Percentiles rank a stretch among this genome's conserved stretches.
Conservation (phyloP, 2,797 vertebrate genomes). For the Florisuga fusca region DNA sequence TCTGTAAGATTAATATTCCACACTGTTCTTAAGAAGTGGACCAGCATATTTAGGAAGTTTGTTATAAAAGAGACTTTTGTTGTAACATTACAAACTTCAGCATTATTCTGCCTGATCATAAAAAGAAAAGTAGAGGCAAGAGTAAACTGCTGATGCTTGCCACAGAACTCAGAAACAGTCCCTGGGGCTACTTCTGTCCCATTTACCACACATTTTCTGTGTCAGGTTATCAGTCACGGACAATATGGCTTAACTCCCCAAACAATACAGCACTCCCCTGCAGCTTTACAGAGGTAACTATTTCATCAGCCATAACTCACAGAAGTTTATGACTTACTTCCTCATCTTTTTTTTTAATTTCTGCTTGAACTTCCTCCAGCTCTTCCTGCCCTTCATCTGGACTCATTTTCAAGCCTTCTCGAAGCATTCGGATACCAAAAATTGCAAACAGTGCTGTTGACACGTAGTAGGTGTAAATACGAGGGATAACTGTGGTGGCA, state of each 20-base stretch:
- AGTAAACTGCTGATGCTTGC: neutral
- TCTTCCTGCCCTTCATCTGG: constrained; percentile 98
- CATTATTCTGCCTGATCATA: neutral
- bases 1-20: neutral
- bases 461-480: constrained; percentile 97
- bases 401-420: constrained; percentile 97
- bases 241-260: neutral
- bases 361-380: constrained; percentile 98
- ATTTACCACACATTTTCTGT: neutral
- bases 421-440: constrained; percentile 95
- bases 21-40: neutral
- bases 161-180: neutral
- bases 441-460: constrained; percentile 97
- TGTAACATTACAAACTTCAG: neutral
- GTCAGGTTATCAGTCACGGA: neutral
- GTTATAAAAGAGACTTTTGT: neutral
- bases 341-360: constrained; percentile 98
- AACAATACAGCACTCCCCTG: neutral
- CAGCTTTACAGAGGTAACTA: neutral
- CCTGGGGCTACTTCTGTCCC: neutral
- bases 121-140: neutral
- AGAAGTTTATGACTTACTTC: constrained; percentile 84
- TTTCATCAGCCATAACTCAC: neutral
- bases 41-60: neutral
- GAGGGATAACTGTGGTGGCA: constrained; percentile 96